Evolutionary conservation across 2,113 vertebrate species (phyloP).

Genomic region (Xiphorhynchus elegans): DNA sequence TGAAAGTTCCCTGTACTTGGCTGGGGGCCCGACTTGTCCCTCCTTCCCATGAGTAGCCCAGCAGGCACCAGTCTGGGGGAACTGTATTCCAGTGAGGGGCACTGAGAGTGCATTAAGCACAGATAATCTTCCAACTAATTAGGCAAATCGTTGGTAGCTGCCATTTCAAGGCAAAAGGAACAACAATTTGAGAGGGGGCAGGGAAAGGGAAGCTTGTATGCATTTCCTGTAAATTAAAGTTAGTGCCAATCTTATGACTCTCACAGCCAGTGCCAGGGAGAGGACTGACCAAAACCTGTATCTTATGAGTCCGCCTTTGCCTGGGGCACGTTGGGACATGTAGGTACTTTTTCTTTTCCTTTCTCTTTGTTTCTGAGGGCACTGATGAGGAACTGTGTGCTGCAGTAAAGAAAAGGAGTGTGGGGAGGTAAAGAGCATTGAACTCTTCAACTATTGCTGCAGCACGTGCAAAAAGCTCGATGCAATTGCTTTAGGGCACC

Average conservation of each 20-base stretch:
- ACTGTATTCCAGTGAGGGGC: accelerated
- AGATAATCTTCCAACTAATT: neutral
- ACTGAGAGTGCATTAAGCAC: neutral
- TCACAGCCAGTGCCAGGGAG: neutral
- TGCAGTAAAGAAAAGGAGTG: neutral
- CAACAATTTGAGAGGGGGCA: neutral
- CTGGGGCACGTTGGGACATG: neutral
- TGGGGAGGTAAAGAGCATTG: neutral
- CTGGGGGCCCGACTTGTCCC: accelerated
- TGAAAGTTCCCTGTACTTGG: neutral
- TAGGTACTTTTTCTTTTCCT: neutral
- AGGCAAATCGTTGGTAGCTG: neutral
- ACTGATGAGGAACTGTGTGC: neutral
- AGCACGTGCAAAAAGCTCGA: neutral
- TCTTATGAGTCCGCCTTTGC: accelerated
- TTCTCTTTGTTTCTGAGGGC: neutral
- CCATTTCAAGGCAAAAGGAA: neutral
- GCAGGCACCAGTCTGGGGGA: neutral
- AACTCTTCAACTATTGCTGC: neutral
- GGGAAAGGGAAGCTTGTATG: neutral
- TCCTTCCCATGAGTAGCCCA: neutral
- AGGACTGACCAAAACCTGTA: neutral
- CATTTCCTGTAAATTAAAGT: neutral
- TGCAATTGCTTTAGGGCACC: neutral
- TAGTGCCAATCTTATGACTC: neutral